Evolutionary conservation across 2,888 invertebrate genomes (phyloP), one percentile per base, ranked within the genome.

Genomic region (Torymus texanus): DNA sequence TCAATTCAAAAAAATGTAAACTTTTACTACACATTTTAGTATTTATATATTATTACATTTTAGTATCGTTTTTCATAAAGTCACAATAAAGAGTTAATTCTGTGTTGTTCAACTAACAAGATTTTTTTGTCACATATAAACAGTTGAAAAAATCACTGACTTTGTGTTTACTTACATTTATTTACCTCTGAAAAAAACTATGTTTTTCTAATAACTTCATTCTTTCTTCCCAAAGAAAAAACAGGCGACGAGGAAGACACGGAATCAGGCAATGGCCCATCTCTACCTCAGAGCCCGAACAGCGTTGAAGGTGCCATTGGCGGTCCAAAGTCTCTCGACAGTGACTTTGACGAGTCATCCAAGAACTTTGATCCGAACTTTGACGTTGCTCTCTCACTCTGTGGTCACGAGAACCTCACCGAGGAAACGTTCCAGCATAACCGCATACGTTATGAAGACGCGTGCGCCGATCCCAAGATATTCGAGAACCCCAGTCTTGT

Each of bases 201-300:
- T 8, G 1, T 41, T 41, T 8, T 8, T 41, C 41, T 41, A 41
- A 41, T 8, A 41, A 41, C 41, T 41, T 8, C 41, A 41, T 41
- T 41, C 13, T n/a, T 18, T 66, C 12, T 68, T 74, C 29, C 29
- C 24, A 51, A 10, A 79, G 81, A 75, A 78, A 82, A 82, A 72
- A 79, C 92, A 70, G 92, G 93, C 81, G 94, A 95, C 81, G 97
- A 98, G 85, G 97, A 97, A 90, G 98, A 98, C 92, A 95, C 95
- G 84, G 98, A 98, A 91, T 98, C 98, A 81, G 98, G 98, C 82
- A 97, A 97, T 90, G 98, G 98, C 61, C 96, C 97, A 58, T 98
- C 98, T 72, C 91, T 98, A 85, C 97, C 98, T 11, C 97, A 98
- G 89, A 98, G 98, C 68, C 97, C 97, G 18, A 95, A 96, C 86